Evolutionary conservation across 2,113 vertebrate genomes (phyloP), one percentile per base, ranked within the genome.

Genomic region (Limnothrissa miodon): DNA sequence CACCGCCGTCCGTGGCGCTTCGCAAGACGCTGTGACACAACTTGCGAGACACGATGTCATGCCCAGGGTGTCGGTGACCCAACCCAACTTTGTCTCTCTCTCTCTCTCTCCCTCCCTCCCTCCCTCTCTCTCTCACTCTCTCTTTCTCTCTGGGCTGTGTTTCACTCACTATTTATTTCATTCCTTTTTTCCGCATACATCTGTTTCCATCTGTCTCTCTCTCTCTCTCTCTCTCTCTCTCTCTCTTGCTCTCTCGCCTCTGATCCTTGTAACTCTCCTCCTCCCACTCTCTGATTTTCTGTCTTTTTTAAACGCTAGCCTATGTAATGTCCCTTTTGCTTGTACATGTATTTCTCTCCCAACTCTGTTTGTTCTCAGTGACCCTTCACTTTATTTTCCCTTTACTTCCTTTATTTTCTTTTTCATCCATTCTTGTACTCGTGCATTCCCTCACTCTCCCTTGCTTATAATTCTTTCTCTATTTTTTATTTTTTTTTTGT

Each of bases 11-110:
- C 0, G 29, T n/a, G 25, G 25, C 59, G 8, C 25, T 62, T 36
- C 33, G 13, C 66, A 74, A 74, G 66, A 10, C 25, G 11, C 66
- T 36, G 66, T 74, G 66, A 74, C 66, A 74, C 66, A 74, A 74
- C 29, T 74, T 74, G 66, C 13, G 66, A 74, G 66, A 74, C 25
- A 29, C 33, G 66, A 74, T 74, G 66, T 74, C 66, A 74, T 74
- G 66, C 29, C 33, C 66, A 74, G 66, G 66, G 66, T 36, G 66
- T 74, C 25, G 33, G 66, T 74, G 66, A 74, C 66, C 66, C 66
- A 74, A 33, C 66, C 66, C 66, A 66, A 74, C 66, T 74, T 29
- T 15, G 19, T 45, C n/a, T 23, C 42, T 45, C n/a, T 70, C 21
- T 79, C 78, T 33, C 51, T 62, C 17, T 29, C 13, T 56, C 25